Percentiles rank a stretch among this genome's conserved stretches.
These are phyloP conservation scores for Siniperca knerii DNA, from an alignment of 2,113 vertebrate species.

Conservation along the genomic window DNA sequence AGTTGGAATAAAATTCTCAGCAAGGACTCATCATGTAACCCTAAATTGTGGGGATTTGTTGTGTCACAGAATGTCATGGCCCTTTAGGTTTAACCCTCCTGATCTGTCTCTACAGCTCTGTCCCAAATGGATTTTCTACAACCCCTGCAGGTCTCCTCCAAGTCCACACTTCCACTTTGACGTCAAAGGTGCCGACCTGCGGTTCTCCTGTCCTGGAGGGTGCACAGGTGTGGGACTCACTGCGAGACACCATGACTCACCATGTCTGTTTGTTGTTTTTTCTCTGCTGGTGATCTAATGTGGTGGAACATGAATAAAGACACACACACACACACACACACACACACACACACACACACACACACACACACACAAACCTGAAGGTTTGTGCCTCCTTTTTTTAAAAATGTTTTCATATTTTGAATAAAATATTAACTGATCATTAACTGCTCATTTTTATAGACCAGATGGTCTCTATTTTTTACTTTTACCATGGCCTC, in stretches of 20 bases:
- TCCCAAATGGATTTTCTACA: neutral
- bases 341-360: too few species aligned
- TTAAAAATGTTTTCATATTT: neutral
- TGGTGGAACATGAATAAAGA: neutral
- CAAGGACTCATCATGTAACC: too few species aligned
- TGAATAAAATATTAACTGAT: neutral
- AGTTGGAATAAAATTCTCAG: neutral
- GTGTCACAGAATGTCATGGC: neutral
- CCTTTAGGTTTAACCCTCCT: neutral
- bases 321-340: neutral
- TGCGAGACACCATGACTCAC: neutral
- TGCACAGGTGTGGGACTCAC: neutral
- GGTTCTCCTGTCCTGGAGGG: neutral
- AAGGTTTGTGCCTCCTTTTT: neutral
- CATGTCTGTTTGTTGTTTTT: neutral
- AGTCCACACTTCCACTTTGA: neutral
- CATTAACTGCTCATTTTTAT: neutral
- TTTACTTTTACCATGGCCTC: neutral
- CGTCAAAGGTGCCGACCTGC: neutral
- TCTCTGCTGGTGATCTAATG: slow-evolving; percentile 6
- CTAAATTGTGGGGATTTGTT: slow-evolving; percentile 2
- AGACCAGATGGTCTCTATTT: neutral
- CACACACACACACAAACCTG: neutral
- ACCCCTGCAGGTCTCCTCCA: neutral
- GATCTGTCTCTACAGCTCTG: slow-evolving; percentile 1